Evolutionary conservation across 1,140 invertebrate genomes (phyloP).

Genomic region (Ips typographus): DNA sequence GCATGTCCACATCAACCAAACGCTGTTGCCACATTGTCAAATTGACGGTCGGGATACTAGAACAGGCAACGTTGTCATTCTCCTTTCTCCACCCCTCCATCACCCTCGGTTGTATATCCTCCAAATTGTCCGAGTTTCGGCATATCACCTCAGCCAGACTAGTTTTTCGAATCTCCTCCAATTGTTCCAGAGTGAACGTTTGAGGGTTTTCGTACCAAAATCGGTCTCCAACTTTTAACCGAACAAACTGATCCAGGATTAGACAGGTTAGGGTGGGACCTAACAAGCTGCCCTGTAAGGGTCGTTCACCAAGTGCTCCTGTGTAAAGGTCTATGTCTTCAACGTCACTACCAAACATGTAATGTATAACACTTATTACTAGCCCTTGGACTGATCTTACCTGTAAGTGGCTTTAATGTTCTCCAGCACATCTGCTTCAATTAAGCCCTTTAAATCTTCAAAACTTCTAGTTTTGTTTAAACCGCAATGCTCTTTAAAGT

Average conservation of each 20-base stretch:
- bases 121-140: conserved; percentile 78
- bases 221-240: conserved; percentile 77
- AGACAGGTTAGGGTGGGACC: conserved; percentile 86
- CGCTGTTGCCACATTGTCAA: conserved; percentile 63
- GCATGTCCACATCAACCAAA: conserved; percentile 15
- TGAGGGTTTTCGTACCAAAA: conserved; percentile 83
- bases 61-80: conserved; percentile 67
- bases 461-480: conserved; percentile 69
- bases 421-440: conserved; percentile 64
- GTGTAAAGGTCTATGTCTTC: conserved; percentile 88
- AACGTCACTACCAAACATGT: conserved; percentile 58
- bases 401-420: conserved; percentile 67
- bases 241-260: conserved; percentile 81
- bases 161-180: conserved; percentile 81
- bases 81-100: conserved; percentile 64
- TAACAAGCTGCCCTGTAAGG: conserved; percentile 66
- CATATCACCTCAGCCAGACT: conserved; percentile 85
- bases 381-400: conserved; percentile 48
- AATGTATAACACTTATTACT: background rate
- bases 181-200: conserved; percentile 76
- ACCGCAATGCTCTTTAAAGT: conserved; percentile 75
- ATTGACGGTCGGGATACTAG: conserved; percentile 58
- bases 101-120: conserved; percentile 72
- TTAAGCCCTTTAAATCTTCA: conserved; percentile 66
- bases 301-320: conserved; percentile 76